Conservation (phyloP, 1,140 invertebrate species). For the Pectinophora gossypiella region DNA sequence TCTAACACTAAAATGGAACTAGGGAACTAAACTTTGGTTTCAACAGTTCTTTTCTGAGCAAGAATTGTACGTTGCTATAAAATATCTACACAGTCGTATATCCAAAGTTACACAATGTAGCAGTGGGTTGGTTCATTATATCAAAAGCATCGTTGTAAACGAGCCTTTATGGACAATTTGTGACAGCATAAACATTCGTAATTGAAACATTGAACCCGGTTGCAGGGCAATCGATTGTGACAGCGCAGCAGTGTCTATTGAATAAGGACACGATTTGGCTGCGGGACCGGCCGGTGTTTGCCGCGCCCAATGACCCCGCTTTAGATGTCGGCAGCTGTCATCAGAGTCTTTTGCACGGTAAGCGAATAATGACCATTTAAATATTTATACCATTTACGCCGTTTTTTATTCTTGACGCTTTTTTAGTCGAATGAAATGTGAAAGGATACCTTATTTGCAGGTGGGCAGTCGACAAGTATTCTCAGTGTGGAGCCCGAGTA, state of each 20-base stretch:
- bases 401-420: not conserved
- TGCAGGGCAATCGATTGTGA: conserved; percentile 67
- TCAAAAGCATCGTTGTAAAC: not conserved
- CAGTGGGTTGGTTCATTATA: not conserved
- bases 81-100: not conserved
- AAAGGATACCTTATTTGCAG: not conserved
- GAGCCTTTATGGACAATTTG: not conserved
- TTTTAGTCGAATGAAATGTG: not conserved
- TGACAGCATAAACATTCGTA: conserved; percentile 14
- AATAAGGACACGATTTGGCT: conserved; percentile 71
- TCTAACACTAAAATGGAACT: no score
- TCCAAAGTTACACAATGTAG: not conserved
- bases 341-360: conserved; percentile 62
- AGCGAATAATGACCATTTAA: conserved; percentile 11
- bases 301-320: conserved; percentile 42
- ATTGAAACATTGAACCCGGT: conserved; percentile 48
- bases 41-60: no score
- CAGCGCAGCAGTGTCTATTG: conserved; percentile 63
- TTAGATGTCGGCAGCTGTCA: conserved; percentile 55
- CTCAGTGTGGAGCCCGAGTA: conserved; percentile 65
- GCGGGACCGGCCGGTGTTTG: conserved; percentile 60
- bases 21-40: no score
- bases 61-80: no score
- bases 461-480: conserved; percentile 52
- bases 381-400: not conserved